These are phyloP conservation scores for Coccyzus lansbergi DNA, from an alignment of 2,797 vertebrate genomes.

Conservation along the genomic window DNA sequence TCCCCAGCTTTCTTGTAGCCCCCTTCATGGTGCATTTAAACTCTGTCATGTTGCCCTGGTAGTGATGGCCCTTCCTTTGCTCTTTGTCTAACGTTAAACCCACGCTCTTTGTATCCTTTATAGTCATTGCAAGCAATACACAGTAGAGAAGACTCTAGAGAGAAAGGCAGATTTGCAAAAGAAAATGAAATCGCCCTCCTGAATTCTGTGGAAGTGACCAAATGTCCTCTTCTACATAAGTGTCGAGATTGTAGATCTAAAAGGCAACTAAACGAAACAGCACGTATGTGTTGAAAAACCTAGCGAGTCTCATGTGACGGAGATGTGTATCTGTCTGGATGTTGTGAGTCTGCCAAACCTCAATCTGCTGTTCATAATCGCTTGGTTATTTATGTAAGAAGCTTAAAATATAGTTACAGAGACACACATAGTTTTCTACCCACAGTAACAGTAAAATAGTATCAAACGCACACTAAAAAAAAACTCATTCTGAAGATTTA, in stretches of 20 bases:
- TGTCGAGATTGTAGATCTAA: background rate
- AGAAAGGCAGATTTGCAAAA: background rate
- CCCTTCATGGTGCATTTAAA: background rate
- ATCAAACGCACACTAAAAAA: background rate
- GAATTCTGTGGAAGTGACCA: constrained; percentile 20
- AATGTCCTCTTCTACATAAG: constrained; percentile 1
- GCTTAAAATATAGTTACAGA: background rate
- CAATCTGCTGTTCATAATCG: background rate
- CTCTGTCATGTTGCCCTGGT: fast-evolving
- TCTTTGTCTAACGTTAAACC: background rate
- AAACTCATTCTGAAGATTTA: background rate
- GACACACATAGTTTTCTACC: background rate
- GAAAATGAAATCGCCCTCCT: constrained; percentile 10
- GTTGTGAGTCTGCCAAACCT: background rate
- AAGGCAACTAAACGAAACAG: background rate
- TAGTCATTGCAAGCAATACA: background rate
- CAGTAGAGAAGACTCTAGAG: background rate
- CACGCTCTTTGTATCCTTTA: background rate
- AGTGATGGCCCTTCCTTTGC: background rate
- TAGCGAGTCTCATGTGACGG: background rate
- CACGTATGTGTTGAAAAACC: background rate
- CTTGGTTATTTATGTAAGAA: background rate
- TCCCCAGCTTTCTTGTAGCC: too few species aligned
- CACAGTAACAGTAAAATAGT: background rate
- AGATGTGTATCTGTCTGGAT: background rate